A percentile compares a stretch with the other conserved stretches of the same genome.
Evolutionary conservation across 2,797 vertebrate genomes (phyloP).

Genomic region (Cyprinella venusta): DNA sequence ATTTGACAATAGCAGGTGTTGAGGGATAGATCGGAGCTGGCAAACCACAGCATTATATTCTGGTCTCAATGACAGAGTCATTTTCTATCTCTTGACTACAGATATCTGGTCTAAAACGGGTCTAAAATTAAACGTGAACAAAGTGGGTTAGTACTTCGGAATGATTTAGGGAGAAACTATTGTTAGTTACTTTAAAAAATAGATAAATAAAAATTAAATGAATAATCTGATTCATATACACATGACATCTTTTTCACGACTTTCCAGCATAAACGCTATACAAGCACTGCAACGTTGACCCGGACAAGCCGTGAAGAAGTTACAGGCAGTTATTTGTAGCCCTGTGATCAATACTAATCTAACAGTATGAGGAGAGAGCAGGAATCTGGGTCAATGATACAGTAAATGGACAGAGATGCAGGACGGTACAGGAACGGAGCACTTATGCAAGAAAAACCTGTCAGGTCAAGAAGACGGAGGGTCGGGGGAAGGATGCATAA

Average conservation of each 20-base stretch:
- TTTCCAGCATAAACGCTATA: background rate
- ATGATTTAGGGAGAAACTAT: too few relatives aligned
- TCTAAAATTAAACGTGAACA: conserved; percentile 18
- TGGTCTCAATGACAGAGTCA: conserved; percentile 31
- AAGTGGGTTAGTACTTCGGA: background rate
- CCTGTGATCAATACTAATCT: conserved; percentile 17
- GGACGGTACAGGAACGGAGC: background rate
- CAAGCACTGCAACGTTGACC: conserved; percentile 1
- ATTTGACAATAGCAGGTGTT: conserved; percentile 43
- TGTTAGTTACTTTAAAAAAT: background rate
- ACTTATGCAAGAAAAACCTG: conserved; percentile 32
- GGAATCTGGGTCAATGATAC: conserved; percentile 46
- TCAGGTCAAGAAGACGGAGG: conserved; percentile 17
- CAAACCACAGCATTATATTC: conserved; percentile 13
- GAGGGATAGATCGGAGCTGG: conserved; percentile 48
- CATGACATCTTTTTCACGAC: background rate
- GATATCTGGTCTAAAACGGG: conserved; percentile 6
- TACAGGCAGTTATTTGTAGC: background rate
- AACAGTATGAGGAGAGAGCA: background rate
- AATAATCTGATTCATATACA: background rate
- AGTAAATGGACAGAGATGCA: conserved; percentile 37
- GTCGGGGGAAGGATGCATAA: conserved; percentile 34
- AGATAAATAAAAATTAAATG: too few relatives aligned
- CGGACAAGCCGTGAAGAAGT: background rate
- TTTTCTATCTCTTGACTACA: conserved; percentile 52